Evolutionary conservation across 2,113 vertebrate genomes (phyloP).

Genomic region (Pelusios castaneus): DNA sequence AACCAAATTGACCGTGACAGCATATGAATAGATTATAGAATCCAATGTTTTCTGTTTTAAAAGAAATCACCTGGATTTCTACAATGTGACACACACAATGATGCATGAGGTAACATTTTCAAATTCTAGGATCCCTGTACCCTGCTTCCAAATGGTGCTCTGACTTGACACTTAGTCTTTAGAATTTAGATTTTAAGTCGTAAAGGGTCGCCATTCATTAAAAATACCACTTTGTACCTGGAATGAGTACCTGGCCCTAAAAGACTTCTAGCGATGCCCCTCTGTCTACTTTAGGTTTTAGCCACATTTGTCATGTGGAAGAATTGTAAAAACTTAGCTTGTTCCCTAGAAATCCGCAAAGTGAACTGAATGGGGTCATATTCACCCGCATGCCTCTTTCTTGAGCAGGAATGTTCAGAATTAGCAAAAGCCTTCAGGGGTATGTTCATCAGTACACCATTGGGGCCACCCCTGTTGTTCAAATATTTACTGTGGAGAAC

Average conservation of each 20-base stretch:
- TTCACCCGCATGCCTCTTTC: neutral
- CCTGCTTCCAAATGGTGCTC: conserved; percentile 2
- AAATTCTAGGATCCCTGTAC: conserved; percentile 29
- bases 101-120: conserved; percentile 60
- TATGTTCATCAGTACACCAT: neutral
- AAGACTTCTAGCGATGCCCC: neutral
- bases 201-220: neutral
- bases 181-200: conserved; percentile 50
- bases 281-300: neutral
- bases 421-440: neutral
- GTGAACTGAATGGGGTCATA: neutral
- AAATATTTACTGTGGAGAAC: neutral
- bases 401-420: neutral
- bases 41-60: neutral
- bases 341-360: neutral
- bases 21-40: neutral
- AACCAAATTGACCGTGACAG: conserved; percentile 6
- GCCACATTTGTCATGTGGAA: neutral
- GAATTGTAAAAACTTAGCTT: neutral
- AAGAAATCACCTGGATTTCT: neutral
- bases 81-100: conserved; percentile 13
- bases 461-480: neutral
- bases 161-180: conserved; percentile 35
- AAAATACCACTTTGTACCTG: conserved; percentile 33
- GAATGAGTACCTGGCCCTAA: conserved; percentile 27